These are phyloP conservation scores for Drosophila glabriapex DNA, from an alignment of 2,888 invertebrate genomes.

Conservation along the genomic window DNA sequence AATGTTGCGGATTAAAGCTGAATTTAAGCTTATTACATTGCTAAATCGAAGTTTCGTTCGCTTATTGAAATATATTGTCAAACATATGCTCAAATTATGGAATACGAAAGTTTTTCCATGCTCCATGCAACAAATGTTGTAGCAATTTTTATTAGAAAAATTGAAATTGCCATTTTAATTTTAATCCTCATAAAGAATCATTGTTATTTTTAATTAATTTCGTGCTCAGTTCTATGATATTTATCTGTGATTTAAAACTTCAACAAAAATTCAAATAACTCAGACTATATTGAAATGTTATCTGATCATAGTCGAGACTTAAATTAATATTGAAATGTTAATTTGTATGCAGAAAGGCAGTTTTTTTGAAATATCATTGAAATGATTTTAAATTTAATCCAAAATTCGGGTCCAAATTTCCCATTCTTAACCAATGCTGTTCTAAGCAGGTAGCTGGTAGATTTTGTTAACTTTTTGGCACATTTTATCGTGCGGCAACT, in stretches of 20 bases:
- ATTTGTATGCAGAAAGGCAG: neutral
- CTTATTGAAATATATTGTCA: neutral
- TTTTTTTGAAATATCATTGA: neutral
- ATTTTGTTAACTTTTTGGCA: conserved; percentile 27
- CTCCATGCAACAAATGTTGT: neutral
- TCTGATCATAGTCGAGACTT: neutral
- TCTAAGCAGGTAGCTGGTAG: conserved; percentile 15
- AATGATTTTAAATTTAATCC: neutral
- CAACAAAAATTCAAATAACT: neutral
- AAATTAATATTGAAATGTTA: neutral
- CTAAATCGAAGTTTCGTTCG: neutral
- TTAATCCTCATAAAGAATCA: neutral
- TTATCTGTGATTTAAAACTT: neutral
- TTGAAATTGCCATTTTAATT: neutral
- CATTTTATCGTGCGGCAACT: conserved; percentile 28
- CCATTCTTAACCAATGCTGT: neutral
- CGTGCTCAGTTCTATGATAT: fast-evolving
- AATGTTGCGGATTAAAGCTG: neutral
- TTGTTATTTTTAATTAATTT: neutral
- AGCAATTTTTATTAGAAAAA: neutral
- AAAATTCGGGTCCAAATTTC: neutral
- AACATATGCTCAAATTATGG: neutral
- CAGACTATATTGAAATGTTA: neutral
- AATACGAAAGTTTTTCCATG: neutral
- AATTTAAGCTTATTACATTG: conserved; percentile 15